Conservation (phyloP, 2,888 invertebrate genomes). For the Drosophila demipolita region DNA sequence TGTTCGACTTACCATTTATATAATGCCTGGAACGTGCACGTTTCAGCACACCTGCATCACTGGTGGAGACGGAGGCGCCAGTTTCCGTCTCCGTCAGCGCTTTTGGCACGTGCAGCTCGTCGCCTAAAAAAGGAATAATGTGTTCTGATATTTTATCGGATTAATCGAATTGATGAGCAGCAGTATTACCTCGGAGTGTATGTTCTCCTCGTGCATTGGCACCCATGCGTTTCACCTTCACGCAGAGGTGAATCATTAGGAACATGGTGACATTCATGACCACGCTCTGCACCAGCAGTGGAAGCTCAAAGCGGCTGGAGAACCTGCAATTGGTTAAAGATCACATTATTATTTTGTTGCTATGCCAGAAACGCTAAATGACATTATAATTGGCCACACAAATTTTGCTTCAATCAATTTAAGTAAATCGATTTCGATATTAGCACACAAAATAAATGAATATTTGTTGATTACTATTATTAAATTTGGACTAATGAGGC, state of each 20-base stretch:
- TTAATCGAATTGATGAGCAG: not conserved
- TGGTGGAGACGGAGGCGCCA: constrained; percentile 76
- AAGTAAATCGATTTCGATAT: not conserved
- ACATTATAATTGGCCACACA: constrained; percentile 54
- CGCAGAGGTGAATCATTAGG: constrained; percentile 96
- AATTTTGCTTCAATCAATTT: constrained; percentile 1
- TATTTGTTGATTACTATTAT: too few species aligned
- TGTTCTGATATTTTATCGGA: not conserved
- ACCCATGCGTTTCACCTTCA: constrained; percentile 92
- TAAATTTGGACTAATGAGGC: not conserved
- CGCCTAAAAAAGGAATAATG: constrained; percentile 61
- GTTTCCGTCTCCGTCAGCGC: constrained; percentile 83
- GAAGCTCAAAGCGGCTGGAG: constrained; percentile 98
- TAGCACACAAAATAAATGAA: not conserved
- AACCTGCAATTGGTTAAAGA: constrained; percentile 90
- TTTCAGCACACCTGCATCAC: constrained; percentile 80
- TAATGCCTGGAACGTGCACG: constrained; percentile 84
- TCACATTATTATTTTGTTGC: constrained; percentile 1
- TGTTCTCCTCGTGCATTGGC: constrained; percentile 87
- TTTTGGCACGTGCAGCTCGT: constrained; percentile 84
- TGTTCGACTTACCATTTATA: constrained; percentile 82
- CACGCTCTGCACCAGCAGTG: constrained; percentile 97
- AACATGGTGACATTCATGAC: constrained; percentile 99
- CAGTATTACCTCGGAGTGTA: constrained; percentile 92
- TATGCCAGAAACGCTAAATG: constrained; percentile 20